These are phyloP conservation scores for Liposcelis brunnea DNA, from an alignment of 2,888 invertebrate species.

Conservation along the genomic window DNA sequence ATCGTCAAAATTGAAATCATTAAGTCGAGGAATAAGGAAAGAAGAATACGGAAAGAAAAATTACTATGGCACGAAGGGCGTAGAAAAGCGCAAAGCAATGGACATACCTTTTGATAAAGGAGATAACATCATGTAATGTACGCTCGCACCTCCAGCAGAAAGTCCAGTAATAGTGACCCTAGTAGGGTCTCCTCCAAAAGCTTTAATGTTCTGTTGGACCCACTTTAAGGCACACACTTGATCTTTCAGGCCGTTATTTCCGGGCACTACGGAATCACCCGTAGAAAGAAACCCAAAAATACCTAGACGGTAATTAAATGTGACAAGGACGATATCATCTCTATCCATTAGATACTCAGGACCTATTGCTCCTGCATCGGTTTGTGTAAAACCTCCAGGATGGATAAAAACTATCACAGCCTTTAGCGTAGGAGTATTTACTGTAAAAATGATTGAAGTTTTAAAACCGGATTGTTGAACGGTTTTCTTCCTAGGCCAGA, in stretches of 20 bases:
- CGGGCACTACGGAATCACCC: slow-evolving; percentile 20
- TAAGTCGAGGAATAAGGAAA: too few species aligned
- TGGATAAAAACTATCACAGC: slow-evolving; percentile 31
- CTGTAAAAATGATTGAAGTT: not conserved
- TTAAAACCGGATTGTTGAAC: too few species aligned
- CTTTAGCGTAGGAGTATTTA: too few species aligned
- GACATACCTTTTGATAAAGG: slow-evolving; percentile 20
- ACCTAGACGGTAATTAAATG: slow-evolving; percentile 25
- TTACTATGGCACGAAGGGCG: too few species aligned
- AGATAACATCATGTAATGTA: slow-evolving; percentile 22
- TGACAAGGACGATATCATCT: slow-evolving; percentile 27
- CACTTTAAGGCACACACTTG: slow-evolving; percentile 21
- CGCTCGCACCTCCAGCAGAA: slow-evolving; percentile 23
- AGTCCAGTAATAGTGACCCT: slow-evolving; percentile 23
- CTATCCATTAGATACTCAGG: slow-evolving; percentile 41
- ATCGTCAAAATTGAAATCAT: too few species aligned
- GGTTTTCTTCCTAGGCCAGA: too few species aligned
- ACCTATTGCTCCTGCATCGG: slow-evolving; percentile 34
- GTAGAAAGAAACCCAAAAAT: slow-evolving; percentile 24
- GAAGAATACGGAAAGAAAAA: too few species aligned
- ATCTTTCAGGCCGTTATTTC: slow-evolving; percentile 25
- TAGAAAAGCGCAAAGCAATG: too few species aligned
- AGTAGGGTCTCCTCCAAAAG: slow-evolving; percentile 22
- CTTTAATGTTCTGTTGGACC: slow-evolving; percentile 22
- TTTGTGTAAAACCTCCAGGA: slow-evolving; percentile 41